These are phyloP conservation scores for Dicycla oo DNA, from an alignment of 2,888 invertebrate genomes.

Conservation along the genomic window DNA sequence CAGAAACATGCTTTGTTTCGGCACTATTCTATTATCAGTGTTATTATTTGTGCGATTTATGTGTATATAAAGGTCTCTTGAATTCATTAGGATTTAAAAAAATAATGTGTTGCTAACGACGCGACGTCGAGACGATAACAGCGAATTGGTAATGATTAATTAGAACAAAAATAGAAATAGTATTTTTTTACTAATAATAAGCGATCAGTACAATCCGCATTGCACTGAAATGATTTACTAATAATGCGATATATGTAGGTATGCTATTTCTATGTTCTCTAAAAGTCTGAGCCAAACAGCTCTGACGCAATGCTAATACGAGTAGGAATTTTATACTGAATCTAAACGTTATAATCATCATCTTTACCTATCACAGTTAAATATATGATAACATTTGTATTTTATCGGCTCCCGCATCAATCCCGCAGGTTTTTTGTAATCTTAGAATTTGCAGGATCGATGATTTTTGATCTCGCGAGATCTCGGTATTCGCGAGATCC, in stretches of 20 bases:
- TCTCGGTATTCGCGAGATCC: too few species aligned
- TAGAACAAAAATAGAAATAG: neutral
- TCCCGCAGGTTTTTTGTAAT: too few species aligned
- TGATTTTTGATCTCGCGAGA: too few species aligned
- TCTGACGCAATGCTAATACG: constrained; percentile 53
- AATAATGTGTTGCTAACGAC: neutral
- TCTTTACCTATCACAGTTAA: too few species aligned
- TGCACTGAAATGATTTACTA: neutral
- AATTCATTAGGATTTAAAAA: too few species aligned
- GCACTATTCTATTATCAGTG: neutral
- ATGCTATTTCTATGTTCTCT: too few species aligned
- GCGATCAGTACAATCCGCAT: neutral
- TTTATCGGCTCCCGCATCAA: too few species aligned
- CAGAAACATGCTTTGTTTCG: neutral
- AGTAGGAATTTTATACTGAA: constrained; percentile 52
- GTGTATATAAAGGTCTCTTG: neutral
- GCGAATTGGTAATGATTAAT: neutral
- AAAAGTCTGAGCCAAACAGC: constrained; percentile 35
- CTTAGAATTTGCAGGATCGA: too few species aligned
- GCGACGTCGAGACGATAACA: neutral
- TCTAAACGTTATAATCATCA: constrained; percentile 44
- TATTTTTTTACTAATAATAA: constrained; percentile 13
- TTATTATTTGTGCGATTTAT: neutral
- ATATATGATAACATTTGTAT: too few species aligned
- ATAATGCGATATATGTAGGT: neutral